Percentiles rank a stretch among this genome's conserved stretches.
Conservation (phyloP, 2,888 invertebrate species). For the Drosophila macrospina region DNA sequence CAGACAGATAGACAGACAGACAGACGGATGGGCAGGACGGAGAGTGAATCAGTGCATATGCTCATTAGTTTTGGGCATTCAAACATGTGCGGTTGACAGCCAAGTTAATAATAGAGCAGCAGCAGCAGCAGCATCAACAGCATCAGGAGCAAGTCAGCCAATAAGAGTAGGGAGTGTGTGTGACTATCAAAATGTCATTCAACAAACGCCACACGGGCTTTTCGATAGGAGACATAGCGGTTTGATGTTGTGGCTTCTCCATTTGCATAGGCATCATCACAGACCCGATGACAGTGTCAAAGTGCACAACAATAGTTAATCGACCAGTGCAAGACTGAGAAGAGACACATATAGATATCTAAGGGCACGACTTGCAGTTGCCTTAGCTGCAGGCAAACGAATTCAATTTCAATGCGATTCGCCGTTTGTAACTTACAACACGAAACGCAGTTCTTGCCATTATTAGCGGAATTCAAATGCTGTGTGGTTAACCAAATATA, state of each 20-base stretch:
- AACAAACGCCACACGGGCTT: conserved; percentile 11
- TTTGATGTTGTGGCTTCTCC: conserved; percentile 12
- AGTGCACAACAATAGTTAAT: conserved; percentile 15
- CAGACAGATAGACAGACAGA: neutral
- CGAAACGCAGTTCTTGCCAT: neutral
- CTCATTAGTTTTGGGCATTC: conserved; percentile 31
- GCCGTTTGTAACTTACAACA: conserved; percentile 4
- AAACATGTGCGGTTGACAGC: conserved; percentile 37
- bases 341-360: neutral
- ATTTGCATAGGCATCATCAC: conserved; percentile 31
- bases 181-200: conserved; percentile 22
- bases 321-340: neutral
- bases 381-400: conserved; percentile 9
- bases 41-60: conserved; percentile 27
- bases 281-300: neutral
- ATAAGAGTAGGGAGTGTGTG: conserved; percentile 1
- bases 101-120: conserved; percentile 28
- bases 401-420: conserved; percentile 28
- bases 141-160: neutral
- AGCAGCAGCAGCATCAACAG: neutral
- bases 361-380: neutral
- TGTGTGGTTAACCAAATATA: neutral
- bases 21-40: neutral
- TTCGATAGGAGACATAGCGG: conserved; percentile 5
- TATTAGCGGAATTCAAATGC: conserved; percentile 3